Percentiles rank a stretch among this genome's conserved stretches.
These are phyloP conservation scores for Macrotrachela quadricornifera DNA, from an alignment of 1,140 invertebrate species.

Conservation along the genomic window DNA sequence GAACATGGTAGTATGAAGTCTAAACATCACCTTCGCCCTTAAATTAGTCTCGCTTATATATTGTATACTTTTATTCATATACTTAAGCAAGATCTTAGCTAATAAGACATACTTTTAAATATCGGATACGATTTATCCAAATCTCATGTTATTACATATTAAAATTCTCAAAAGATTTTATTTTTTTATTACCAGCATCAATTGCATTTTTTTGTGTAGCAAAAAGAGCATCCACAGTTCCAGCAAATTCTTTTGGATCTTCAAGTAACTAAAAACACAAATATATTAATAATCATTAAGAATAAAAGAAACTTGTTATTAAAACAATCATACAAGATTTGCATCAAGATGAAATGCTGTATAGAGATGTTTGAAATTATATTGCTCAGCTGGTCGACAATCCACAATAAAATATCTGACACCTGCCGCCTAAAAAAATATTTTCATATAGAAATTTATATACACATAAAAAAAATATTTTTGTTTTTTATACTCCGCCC, in stretches of 20 bases:
- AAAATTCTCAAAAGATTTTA: too few species aligned
- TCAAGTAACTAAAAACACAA: constrained; percentile 52
- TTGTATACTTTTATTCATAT: too few species aligned
- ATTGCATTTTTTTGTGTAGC: constrained; percentile 69
- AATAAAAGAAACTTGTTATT: not conserved
- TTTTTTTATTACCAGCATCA: constrained; percentile 36
- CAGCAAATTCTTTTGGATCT: constrained; percentile 74
- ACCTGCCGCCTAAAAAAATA: constrained; percentile 31
- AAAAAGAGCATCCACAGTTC: constrained; percentile 73
- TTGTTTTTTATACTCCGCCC: not conserved
- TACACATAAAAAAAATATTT: too few species aligned
- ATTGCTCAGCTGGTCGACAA: constrained; percentile 81
- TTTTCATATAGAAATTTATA: too few species aligned
- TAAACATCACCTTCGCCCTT: too few species aligned
- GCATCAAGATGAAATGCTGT: constrained; percentile 94
- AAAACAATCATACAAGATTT: constrained; percentile 42
- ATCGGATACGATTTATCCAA: too few species aligned
- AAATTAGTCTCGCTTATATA: too few species aligned
- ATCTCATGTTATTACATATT: too few species aligned
- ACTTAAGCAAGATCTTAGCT: too few species aligned
- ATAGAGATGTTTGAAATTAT: constrained; percentile 79
- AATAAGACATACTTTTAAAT: too few species aligned
- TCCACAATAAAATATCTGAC: constrained; percentile 79
- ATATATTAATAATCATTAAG: not conserved
- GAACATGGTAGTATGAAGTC: too few species aligned